Base-by-base conservation (phyloP, 1,140 invertebrate genomes). In the Drosophila mayri region DNA sequence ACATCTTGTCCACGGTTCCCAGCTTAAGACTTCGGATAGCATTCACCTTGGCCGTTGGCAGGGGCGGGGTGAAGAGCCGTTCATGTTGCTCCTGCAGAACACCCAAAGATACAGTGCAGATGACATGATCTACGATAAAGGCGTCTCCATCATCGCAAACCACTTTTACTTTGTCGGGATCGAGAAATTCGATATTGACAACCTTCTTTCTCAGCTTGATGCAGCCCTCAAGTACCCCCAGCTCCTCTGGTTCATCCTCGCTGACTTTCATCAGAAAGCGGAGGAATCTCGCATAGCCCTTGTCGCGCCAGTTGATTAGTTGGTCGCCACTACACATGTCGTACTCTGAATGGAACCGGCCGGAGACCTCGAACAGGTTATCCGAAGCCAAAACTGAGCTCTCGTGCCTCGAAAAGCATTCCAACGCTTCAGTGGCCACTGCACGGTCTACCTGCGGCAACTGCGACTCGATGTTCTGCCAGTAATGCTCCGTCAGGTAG, bases 1-100 rank as follows among this genome's bases (percentile, higher is more conserved):
- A 97, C 50, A 98, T 94, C 93, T 97, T 97, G 83, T 96, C 94
- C 1, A 97, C 94, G 9, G 94, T 94, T 22, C 95, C 96, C 65
- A 96, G 95, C 11, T 94, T 94, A 2, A 97, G 83, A 22, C 93
- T 93, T 91, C 95, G 93, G 38, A 96, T 96, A 0, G 94, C 93
- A 55, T 93, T 93, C 1, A 94, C 82, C 93, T 96, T 96, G 14
- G 94, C 81, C 5, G 81, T 35, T 0, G 95, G 94, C 43, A 96
- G 78, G n/a, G 91, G 65, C 0, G 95, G 96, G 12, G 85, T 92
- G 83, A 97, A 97, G 2, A 92, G 28, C 2, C 28, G 60, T 3
- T 60, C 18, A 12, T 95, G 52, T 91, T 91, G 52, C 92, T 92
- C 93, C 91, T 96, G 96, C n/a, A 97, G 90, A 12, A 96, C 95